Conservation (phyloP, 1,140 invertebrate species). For the Trachymyrmex cornetzi region DNA sequence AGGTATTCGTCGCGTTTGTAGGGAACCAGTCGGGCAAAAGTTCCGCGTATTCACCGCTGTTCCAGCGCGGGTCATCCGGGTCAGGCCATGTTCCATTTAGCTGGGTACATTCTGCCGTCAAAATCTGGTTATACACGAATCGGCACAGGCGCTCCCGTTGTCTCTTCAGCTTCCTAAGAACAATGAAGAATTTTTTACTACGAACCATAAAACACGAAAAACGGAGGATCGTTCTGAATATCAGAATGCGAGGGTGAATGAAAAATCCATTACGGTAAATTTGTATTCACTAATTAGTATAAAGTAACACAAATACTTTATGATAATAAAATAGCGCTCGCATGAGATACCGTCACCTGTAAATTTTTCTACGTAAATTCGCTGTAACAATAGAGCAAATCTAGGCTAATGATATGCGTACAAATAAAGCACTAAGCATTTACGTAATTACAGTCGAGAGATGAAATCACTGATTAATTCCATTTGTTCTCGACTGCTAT, state of each 20-base stretch:
- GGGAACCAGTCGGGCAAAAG: constrained; percentile 82
- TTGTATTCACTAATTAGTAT: background rate
- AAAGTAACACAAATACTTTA: background rate
- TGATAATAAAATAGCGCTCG: constrained; percentile 9
- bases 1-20: constrained; percentile 82
- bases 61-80: constrained; percentile 82
- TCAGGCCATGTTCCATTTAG: constrained; percentile 86
- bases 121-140: constrained; percentile 88
- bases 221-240: background rate
- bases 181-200: constrained; percentile 14
- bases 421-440: constrained; percentile 16
- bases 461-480: constrained; percentile 22
- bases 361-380: background rate
- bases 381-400: background rate
- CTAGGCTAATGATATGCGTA: background rate
- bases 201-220: background rate
- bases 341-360: background rate
- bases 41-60: constrained; percentile 82
- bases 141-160: constrained; percentile 90
- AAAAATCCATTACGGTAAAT: background rate
- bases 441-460: constrained; percentile 8
- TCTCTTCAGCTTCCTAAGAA: constrained; percentile 89
- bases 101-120: constrained; percentile 88
- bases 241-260: background rate
- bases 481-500: constrained; percentile 3